Conservation (phyloP, 2,888 invertebrate genomes). For the Lasioglossum leucozonium region DNA sequence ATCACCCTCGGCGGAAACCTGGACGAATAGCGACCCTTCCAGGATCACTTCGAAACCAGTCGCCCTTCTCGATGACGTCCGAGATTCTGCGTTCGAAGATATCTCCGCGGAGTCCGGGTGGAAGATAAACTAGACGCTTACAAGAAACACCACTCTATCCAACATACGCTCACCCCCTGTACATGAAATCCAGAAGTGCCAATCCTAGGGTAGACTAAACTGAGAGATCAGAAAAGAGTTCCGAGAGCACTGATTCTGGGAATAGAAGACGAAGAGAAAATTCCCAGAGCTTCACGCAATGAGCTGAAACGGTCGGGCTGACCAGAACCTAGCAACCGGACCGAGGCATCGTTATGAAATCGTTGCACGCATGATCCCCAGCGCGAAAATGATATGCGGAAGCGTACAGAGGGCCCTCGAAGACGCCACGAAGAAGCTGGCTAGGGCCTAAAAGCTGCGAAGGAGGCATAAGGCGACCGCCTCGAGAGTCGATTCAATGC, state of each 20-base stretch:
- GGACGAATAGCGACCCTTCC: constrained; percentile 60
- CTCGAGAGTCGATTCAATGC: constrained; percentile 62
- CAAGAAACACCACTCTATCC: not conserved
- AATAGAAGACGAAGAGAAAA: not conserved
- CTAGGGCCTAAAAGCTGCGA: constrained; percentile 30
- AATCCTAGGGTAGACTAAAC: too few species aligned
- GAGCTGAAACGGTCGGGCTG: not conserved
- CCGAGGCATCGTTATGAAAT: constrained; percentile 33
- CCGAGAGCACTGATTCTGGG: not conserved
- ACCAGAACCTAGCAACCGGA: too few species aligned
- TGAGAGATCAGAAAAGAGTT: too few species aligned
- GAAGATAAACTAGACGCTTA: not conserved
- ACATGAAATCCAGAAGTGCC: not conserved
- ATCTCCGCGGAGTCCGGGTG: not conserved
- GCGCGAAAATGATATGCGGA: constrained; percentile 59
- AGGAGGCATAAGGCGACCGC: constrained; percentile 43
- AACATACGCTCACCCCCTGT: too few species aligned
- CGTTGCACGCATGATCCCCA: constrained; percentile 39
- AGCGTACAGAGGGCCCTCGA: constrained; percentile 20
- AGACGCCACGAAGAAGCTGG: constrained; percentile 9
- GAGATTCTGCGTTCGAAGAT: not conserved
- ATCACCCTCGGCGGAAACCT: constrained; percentile 72
- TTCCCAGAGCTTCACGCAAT: not conserved
- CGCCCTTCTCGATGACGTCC: not conserved
- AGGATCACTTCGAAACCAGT: constrained; percentile 12